Conservation (phyloP, 2,113 vertebrate genomes). For the Nothoprocta pentlandii region DNA sequence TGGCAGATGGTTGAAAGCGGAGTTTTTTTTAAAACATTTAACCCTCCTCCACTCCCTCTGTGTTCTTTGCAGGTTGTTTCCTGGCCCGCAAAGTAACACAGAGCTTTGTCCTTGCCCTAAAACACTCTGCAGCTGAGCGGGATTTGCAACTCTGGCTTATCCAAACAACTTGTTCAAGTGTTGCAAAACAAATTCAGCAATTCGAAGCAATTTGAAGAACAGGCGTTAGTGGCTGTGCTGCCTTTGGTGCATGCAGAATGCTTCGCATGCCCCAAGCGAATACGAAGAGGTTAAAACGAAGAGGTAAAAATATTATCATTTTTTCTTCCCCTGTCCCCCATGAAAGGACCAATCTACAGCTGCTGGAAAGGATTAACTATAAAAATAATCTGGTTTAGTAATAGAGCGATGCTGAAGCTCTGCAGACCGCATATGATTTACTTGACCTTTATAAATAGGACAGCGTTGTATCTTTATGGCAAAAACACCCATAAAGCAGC, state of each 20-base stretch:
- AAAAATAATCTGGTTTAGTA: constrained; percentile 39
- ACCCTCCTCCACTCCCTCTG: rapidly evolving
- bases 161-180: constrained; percentile 51
- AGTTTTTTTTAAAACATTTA: neutral
- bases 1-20: neutral
- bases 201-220: constrained; percentile 35
- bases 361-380: neutral
- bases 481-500: neutral
- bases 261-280: neutral
- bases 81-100: neutral
- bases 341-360: neutral
- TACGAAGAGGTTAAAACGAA: neutral
- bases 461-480: neutral
- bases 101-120: neutral
- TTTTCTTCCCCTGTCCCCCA: neutral
- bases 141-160: constrained; percentile 33
- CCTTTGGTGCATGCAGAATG: neutral
- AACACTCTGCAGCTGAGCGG: neutral
- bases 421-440: constrained; percentile 5
- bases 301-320: neutral
- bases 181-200: constrained; percentile 24
- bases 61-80: neutral
- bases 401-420: neutral
- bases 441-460: constrained; percentile 51
- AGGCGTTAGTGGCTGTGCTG: neutral